Evolutionary conservation across 2,888 invertebrate species (phyloP).

Genomic region (Idaea aversata): DNA sequence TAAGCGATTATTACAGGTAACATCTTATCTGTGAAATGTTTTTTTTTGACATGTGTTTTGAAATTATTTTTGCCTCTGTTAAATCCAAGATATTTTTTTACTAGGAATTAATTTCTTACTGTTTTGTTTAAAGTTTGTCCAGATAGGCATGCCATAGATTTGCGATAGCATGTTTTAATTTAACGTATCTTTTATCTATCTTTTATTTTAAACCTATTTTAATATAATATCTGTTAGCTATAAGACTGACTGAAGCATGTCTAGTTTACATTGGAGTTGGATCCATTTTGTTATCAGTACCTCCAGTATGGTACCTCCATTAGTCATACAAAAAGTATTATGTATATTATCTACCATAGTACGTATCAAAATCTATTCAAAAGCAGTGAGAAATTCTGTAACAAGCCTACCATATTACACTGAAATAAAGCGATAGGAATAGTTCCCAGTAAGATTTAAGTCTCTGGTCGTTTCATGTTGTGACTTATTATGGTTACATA

Average conservation of each 20-base stretch:
- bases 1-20: background rate
- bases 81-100: no score
- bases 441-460: no score
- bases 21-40: background rate
- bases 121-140: background rate
- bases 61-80: background rate
- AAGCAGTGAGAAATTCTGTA: background rate
- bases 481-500: no score
- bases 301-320: background rate
- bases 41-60: background rate
- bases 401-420: background rate
- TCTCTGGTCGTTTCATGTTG: no score
- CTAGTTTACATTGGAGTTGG: conserved; percentile 37
- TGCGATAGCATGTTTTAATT: conserved; percentile 40
- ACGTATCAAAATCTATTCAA: background rate
- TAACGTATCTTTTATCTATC: conserved; percentile 14
- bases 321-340: conserved; percentile 12
- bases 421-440: no score
- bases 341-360: conserved; percentile 9
- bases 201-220: conserved; percentile 9
- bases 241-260: conserved; percentile 70
- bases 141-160: background rate
- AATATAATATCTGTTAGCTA: background rate
- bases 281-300: conserved; percentile 28
- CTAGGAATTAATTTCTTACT: no score